Evolutionary conservation across 2,113 vertebrate species (phyloP), one percentile per base, ranked within the genome.

Genomic region (Phocoena sinus): DNA sequence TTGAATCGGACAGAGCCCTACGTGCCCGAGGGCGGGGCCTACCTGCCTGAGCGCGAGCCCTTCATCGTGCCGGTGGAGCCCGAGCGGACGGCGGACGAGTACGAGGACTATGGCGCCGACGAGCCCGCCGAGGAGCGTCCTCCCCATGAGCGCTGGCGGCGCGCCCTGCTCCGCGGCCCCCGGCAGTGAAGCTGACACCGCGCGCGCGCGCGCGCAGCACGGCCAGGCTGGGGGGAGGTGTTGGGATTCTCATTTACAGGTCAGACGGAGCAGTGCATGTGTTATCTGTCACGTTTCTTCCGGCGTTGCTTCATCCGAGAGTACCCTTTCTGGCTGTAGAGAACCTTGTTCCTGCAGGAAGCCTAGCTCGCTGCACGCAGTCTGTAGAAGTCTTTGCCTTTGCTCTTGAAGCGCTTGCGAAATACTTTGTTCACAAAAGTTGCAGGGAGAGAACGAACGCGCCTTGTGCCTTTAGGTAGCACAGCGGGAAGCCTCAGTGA

Each of bases 1-100:
- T 99, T 99, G 99, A 99, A 99, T 98, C 98, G 98, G 99, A 98
- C 99, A 99, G 99, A 99, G 97, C 97, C 98, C n/a, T 99, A 98
- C 89, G 98, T 98, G 97, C 99, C 99, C 97, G 99, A 99, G 98
- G 99, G 98, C 94, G 99, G 99, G 99, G 99, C 98, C 93, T 99
- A 98, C 98, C 99, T 98, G 56, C 99, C 99, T 71, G 99, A 99
- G 96, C 98, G 99, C 94, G 99, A 99, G 97, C 98, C 98, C 98
- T 99, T 98, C 98, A 98, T 99, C 98, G 98, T 98, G 97, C 99
- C 99, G 33, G 99, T 99, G 98, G 98, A 99, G 93, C 98, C 98
- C 5, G 99, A 99, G 97, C 98, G 98, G 98, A 99, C 98, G 8
- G 99, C 99, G 98, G 99, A 99, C 82, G 98, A 99, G 71, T 99